phyloP scores from a whole-genome alignment of 2,113 vertebrate genomes.

The Otolemur garnettii region DNA sequence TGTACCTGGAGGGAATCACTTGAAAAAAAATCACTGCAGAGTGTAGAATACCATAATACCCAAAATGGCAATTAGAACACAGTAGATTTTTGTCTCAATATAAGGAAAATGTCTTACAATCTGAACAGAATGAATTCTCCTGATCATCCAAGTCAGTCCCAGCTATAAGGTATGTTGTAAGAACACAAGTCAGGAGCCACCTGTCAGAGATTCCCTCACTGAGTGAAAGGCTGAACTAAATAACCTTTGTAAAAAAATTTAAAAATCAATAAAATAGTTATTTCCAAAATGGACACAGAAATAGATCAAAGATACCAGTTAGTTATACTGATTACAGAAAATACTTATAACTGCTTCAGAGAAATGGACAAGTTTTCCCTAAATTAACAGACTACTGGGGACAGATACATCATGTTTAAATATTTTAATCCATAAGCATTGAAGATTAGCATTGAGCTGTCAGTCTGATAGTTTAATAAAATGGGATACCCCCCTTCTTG shows the following conservation, averaged over 20 bases:
- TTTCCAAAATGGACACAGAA: slow-evolving; percentile 86
- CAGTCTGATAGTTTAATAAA: neutral
- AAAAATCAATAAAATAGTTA: slow-evolving; percentile 70
- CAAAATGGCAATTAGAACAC: neutral
- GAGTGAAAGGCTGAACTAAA: neutral
- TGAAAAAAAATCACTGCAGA: slow-evolving; percentile 44
- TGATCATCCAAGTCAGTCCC: neutral
- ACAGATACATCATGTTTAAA: neutral
- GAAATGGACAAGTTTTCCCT: slow-evolving; percentile 1
- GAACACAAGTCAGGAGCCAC: neutral
- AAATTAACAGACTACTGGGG: neutral
- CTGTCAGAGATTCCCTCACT: neutral
- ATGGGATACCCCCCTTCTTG: neutral
- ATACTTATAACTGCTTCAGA: neutral
- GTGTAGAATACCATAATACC: neutral
- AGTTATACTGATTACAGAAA: slow-evolving; percentile 70
- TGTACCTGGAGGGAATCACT: neutral
- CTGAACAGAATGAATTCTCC: neutral
- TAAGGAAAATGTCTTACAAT: neutral
- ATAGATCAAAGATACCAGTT: slow-evolving; percentile 69
- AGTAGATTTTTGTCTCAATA: neutral
- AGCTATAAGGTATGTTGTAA: neutral
- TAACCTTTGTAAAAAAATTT: neutral
- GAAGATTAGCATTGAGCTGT: neutral
- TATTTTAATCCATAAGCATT: neutral